Evolutionary conservation across 2,888 invertebrate genomes (phyloP).

Genomic region (Invenusta paracnida): DNA sequence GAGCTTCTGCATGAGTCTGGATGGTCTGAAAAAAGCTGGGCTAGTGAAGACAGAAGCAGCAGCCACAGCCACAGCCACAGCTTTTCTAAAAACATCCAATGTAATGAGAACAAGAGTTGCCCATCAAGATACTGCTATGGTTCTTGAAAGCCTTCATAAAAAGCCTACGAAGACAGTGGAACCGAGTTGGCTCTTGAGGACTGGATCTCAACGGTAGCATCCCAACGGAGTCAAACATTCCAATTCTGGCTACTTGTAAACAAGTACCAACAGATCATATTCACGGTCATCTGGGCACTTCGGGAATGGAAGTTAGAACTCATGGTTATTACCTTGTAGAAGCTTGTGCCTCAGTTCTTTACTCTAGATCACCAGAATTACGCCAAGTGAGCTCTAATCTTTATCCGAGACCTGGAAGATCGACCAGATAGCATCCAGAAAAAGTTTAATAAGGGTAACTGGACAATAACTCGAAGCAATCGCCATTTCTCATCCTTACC

Average conservation of each 20-base stretch:
- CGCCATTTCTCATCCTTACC: constrained; percentile 38
- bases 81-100: constrained; percentile 44
- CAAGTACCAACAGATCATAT: background rate
- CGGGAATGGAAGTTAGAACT: constrained; percentile 32
- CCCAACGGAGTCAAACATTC: constrained; percentile 39
- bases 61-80: constrained; percentile 46
- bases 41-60: constrained; percentile 44
- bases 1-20: constrained; percentile 44
- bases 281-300: constrained; percentile 37
- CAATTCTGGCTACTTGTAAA: constrained; percentile 40
- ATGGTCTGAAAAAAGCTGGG: constrained; percentile 44
- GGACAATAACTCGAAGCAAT: constrained; percentile 44
- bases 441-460: constrained; percentile 36
- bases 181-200: background rate
- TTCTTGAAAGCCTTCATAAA: constrained; percentile 40
- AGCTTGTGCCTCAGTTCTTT: constrained; percentile 38
- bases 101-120: constrained; percentile 45
- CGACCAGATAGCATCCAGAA: constrained; percentile 6
- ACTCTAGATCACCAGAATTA: constrained; percentile 41
- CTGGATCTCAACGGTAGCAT: background rate
- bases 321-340: constrained; percentile 29
- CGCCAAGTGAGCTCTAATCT: background rate
- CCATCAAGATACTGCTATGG: constrained; percentile 41
- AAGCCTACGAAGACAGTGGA: background rate
- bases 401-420: constrained; percentile 2